These are phyloP conservation scores for Chamaea fasciata DNA, from an alignment of 2,113 vertebrate genomes.

Conservation along the genomic window DNA sequence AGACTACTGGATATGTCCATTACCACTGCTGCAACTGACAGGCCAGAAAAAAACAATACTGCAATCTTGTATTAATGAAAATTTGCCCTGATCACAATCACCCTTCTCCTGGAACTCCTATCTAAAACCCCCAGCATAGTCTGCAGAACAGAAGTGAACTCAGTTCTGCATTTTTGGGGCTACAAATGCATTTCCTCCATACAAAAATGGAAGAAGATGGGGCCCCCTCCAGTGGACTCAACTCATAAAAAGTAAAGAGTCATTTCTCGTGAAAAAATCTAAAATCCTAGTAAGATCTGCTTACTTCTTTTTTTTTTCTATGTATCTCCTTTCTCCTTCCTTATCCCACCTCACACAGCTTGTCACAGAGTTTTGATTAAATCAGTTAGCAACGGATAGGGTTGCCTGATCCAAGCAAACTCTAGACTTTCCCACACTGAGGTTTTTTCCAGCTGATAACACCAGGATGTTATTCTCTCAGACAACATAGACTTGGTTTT, in stretches of 20 bases:
- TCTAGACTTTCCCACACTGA: neutral
- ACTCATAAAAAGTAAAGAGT: neutral
- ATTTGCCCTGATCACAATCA: neutral
- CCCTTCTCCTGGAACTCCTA: neutral
- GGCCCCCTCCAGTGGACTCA: neutral
- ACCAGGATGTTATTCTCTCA: slow-evolving; percentile 26
- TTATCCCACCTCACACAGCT: neutral
- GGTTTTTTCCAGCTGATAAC: neutral
- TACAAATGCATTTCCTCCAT: neutral
- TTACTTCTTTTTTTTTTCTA: neutral
- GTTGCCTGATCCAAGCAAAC: slow-evolving; percentile 24
- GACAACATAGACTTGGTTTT: neutral
- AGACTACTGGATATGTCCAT: neutral
- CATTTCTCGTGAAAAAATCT: neutral
- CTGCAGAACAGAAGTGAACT: neutral
- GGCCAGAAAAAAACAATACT: neutral
- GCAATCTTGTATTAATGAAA: neutral
- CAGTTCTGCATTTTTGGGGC: neutral
- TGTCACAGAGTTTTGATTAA: neutral
- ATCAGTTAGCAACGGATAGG: slow-evolving; percentile 8
- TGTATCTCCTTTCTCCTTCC: neutral
- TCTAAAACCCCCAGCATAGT: neutral
- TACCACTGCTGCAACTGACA: neutral
- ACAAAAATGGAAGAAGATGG: neutral
- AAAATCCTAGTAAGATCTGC: neutral